Evolutionary conservation across 2,113 vertebrate genomes (phyloP), one percentile per base, ranked within the genome.

Genomic region (Odocoileus virginianus): DNA sequence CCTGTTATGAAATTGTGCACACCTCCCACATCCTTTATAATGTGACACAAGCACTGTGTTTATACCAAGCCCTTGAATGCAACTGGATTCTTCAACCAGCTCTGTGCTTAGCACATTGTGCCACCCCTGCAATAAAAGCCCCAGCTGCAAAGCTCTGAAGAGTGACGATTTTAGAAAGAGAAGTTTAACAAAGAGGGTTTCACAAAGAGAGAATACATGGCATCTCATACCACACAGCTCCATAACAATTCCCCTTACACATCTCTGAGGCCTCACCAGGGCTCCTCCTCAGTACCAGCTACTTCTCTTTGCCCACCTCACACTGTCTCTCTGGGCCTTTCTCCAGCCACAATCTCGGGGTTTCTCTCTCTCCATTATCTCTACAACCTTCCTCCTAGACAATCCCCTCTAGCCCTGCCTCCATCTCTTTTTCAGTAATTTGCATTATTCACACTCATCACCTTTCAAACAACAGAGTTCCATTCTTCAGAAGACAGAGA

Each of bases 401-500:
- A 83, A 43, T 52, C 17, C 36, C 21, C 16, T 3, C 43, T 27
- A 87, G 25, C n/a, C 15, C 7, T 3, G 7, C 12, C 2, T 50
- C 15, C 13, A 21, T 87, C 43, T 79, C 52, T 61, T 58, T 67
- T 91, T 60, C 83, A 55, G 78, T 60, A 91, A 67, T 86, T 67
- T 52, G 25, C 50, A 79, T 71, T 87, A 40, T 98, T 91, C 83
- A 64, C 28, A 83, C 54, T 47, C 36, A 71, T 64, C 25, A 64
- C 40, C 36, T 81, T 93, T 87, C 45, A 54, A 64, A 95, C 11
- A 74, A 82, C 81, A 89, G 11, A 19, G 76, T 57, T 81, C 36
- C 28, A 60, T 27, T 96, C 84, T 91, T 89, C n/a, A n/a, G 87
- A 87, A 89, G 94, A 94, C 3, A 85, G 61, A 95, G 23, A 58